Evolutionary conservation across 2,797 vertebrate genomes (phyloP).

Genomic region (Syngnathus rostellatus): DNA sequence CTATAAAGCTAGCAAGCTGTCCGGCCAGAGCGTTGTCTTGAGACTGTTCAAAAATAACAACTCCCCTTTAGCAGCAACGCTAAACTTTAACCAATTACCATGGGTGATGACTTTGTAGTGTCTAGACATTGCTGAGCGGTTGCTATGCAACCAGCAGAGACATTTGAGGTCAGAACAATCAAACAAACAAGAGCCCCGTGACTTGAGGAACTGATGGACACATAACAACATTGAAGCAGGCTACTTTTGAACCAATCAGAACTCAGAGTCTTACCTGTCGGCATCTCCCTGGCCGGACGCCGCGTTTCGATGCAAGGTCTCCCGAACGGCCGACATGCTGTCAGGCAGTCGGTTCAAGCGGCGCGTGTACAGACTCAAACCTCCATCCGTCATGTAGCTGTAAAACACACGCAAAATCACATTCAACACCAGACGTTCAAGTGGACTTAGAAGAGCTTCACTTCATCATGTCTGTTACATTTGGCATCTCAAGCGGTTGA

Average conservation of each 20-base stretch:
- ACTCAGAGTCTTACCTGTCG: slow-evolving; percentile 75
- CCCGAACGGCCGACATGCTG: slow-evolving; percentile 84
- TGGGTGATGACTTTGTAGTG: background rate
- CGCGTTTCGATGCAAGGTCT: slow-evolving; percentile 80
- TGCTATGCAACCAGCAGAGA: background rate
- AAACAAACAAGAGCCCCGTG: background rate
- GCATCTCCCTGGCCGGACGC: slow-evolving; percentile 85
- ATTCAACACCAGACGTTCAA: slow-evolving; percentile 8
- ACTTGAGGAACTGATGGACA: background rate
- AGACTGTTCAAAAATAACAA: background rate
- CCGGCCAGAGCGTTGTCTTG: background rate
- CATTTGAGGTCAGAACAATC: background rate
- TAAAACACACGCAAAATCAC: slow-evolving; percentile 21
- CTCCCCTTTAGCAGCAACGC: background rate
- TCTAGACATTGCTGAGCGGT: background rate
- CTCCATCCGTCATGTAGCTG: slow-evolving; percentile 95
- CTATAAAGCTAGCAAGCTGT: no score
- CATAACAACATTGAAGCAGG: background rate
- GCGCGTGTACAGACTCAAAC: slow-evolving; percentile 86
- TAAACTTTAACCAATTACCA: background rate
- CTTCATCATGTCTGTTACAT: background rate
- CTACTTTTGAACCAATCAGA: background rate
- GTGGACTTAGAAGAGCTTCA: background rate
- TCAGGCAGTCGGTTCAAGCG: slow-evolving; percentile 86
- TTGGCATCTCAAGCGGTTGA: background rate